phyloP scores from a whole-genome alignment of 2,113 vertebrate species.

The Hemichromis elongatus region DNA sequence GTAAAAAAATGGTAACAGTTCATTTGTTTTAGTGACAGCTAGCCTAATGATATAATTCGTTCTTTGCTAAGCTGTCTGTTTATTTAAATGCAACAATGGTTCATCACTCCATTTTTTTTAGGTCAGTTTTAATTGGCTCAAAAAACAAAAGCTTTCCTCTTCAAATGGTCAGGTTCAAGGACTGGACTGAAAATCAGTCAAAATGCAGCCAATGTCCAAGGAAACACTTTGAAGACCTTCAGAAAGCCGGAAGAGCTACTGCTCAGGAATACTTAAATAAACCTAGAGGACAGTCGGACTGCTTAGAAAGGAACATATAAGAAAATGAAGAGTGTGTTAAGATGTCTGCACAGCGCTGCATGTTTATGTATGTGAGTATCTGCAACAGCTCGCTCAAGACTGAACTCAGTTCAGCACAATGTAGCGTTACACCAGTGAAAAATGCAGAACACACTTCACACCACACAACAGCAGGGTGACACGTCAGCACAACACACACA shows the following conservation, averaged over 20 bases:
- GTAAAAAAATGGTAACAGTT: no score
- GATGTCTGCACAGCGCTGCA: neutral
- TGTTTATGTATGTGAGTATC: fast-evolving
- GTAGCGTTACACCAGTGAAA: neutral
- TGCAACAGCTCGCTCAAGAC: neutral
- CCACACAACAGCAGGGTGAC: neutral
- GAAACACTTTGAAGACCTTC: neutral
- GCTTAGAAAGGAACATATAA: fast-evolving
- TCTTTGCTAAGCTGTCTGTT: no score
- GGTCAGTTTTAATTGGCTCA: neutral
- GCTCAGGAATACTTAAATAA: neutral
- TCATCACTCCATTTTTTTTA: neutral
- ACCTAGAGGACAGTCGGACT: neutral
- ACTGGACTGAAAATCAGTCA: neutral
- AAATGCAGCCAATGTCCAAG: neutral
- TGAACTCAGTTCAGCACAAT: neutral
- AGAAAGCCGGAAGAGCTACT: neutral
- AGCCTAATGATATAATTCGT: no score
- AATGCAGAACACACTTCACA: neutral
- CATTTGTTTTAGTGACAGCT: no score
- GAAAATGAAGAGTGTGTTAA: neutral
- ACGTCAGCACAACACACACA: fast-evolving
- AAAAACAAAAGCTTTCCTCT: neutral
- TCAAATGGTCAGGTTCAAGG: neutral
- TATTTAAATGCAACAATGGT: no score